Conservation (phyloP, 92 coral and sea anemone genomes). For the Epizoanthus ramosus region DNA sequence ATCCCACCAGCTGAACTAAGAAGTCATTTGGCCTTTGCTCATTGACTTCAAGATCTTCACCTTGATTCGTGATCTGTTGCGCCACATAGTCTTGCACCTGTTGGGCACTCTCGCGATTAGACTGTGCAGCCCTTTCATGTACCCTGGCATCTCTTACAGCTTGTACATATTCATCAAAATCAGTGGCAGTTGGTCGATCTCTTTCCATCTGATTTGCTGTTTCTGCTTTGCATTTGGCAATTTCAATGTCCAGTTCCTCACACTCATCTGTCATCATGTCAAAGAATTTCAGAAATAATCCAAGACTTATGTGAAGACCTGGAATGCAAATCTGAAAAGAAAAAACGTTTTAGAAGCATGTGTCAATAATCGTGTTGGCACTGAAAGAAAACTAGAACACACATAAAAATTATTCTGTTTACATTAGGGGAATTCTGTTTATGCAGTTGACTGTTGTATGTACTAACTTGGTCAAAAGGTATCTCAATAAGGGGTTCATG, state of each 20-base stretch:
- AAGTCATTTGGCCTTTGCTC: conserved; percentile 7
- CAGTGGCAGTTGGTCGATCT: neutral
- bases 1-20: conserved; percentile 15
- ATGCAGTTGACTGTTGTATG: neutral
- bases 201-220: conserved; percentile 8
- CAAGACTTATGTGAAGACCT: conserved; percentile 21
- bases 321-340: conserved; percentile 18
- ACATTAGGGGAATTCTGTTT: too few relatives aligned
- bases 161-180: conserved; percentile 10
- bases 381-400: neutral
- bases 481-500: conserved; percentile 28
- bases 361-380: neutral
- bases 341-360: neutral
- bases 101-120: conserved; percentile 19
- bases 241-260: conserved; percentile 5
- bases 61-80: conserved; percentile 24
- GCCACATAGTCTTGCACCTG: conserved; percentile 20
- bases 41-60: neutral
- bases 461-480: conserved; percentile 1
- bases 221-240: conserved; percentile 13
- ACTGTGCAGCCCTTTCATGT: conserved; percentile 20
- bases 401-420: neutral
- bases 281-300: conserved; percentile 4
- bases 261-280: conserved; percentile 4
- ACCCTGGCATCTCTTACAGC: conserved; percentile 18